A percentile compares a stretch with the other conserved stretches of the same genome.
phyloP scores from a whole-genome alignment of 2,797 vertebrate genomes.

The Lophotriccus pileatus region DNA sequence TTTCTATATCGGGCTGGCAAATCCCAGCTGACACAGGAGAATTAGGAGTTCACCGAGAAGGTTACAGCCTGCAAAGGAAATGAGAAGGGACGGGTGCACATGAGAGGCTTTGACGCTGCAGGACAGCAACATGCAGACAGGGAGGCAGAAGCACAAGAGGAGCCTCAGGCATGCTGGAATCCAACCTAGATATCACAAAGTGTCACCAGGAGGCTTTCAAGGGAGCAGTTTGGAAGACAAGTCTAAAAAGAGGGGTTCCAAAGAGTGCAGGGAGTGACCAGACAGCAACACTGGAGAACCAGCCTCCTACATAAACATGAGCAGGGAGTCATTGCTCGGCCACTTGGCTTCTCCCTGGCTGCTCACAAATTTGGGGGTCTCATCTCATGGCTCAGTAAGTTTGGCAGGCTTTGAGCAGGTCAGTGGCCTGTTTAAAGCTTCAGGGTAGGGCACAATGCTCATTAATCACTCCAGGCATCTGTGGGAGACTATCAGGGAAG shows the following conservation, averaged over 20 bases:
- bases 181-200: background rate
- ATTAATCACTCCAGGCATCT: background rate
- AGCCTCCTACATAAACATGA: background rate
- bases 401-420: background rate
- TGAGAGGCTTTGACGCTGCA: background rate
- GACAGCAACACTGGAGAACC: rapidly evolving
- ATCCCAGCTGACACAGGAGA: constrained; percentile 43
- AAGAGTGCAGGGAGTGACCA: background rate
- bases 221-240: background rate
- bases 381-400: background rate
- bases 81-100: background rate
- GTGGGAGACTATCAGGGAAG: background rate
- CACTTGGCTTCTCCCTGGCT: background rate
- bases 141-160: background rate
- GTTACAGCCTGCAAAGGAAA: background rate
- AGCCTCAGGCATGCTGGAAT: background rate
- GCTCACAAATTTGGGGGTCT: background rate
- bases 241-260: background rate
- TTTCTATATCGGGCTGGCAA: constrained; percentile 53
- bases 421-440: background rate
- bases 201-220: background rate
- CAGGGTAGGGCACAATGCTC: background rate
- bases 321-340: background rate
- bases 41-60: constrained; percentile 25
- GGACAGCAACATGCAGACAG: background rate